Percentiles rank a stretch among this genome's conserved stretches.
These are phyloP conservation scores for Carollia perspicillata DNA, from an alignment of 2,113 vertebrate genomes.

Conservation along the genomic window DNA sequence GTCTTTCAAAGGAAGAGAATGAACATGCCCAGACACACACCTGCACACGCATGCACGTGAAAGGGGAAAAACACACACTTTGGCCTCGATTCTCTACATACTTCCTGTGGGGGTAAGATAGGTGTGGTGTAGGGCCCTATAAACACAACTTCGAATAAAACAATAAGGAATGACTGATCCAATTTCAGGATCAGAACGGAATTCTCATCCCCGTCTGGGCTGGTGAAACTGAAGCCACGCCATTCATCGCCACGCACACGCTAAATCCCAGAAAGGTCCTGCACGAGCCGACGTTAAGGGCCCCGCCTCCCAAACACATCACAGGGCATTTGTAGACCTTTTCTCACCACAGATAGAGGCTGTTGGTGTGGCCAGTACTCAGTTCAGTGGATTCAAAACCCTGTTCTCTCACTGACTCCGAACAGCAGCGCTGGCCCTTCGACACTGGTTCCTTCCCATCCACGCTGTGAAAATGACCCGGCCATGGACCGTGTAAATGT, in stretches of 20 bases:
- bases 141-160: background rate
- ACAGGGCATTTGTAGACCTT: background rate
- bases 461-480: slow-evolving; percentile 1
- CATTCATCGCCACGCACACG: background rate
- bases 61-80: background rate
- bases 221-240: background rate
- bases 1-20: background rate
- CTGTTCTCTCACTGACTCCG: background rate
- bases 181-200: background rate
- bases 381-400: slow-evolving; percentile 20
- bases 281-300: background rate
- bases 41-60: background rate
- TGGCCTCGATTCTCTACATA: background rate
- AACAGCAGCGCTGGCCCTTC: background rate
- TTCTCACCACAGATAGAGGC: background rate
- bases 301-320: background rate
- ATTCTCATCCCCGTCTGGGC: background rate
- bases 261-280: background rate
- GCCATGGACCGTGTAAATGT: background rate
- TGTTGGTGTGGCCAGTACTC: background rate
- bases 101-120: background rate
- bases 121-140: background rate
- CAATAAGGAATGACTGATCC: background rate
- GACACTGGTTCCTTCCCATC: background rate
- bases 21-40: background rate